Evolutionary conservation across 2,888 invertebrate species (phyloP), one percentile per base, ranked within the genome.

Genomic region (Blera fallax): DNA sequence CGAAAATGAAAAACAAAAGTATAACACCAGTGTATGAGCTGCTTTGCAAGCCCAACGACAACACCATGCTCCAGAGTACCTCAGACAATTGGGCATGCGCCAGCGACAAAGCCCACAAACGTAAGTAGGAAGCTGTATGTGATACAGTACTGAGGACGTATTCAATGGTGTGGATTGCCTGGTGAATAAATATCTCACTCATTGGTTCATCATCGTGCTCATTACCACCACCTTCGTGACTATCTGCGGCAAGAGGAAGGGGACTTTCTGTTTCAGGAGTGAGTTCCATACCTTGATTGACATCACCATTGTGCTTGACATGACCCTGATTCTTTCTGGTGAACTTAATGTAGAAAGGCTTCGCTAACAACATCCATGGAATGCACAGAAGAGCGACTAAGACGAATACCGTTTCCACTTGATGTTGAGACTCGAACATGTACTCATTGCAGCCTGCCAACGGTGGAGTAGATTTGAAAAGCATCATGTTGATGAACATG

Each of bases 101-200:
- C 60, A 99, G 94, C 58, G 98, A 98, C 74, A 99, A 94, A 87
- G 99, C 99, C 99, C 99, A 99, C 88, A 99, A 94, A 87, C 99
- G 98, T 87, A 99, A 94, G 93, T 99, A 99, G 0, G 99, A 99
- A 7, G 99, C 99, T 6, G 99, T 99, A 93, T 99, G 99, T 0
- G 99, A 99, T 18, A 99, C 96, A 85, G 98, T 98, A 62, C 99
- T 96, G 95, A 93, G 5, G 73, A 92, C 98, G 97, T 79, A 89
- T 65, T 92, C 92, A 14, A 91, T 91, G 10, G 91, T 91, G 16
- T 90, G 99, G 92, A 99, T 98, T 0, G 95, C 96, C 93, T 97
- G 97, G 91, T 96, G 95, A 11, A 95, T 95, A 90, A 95, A 95
- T 73, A 96, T 93, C 90, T 98, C 98, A 0, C 95, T 93, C 92